Conservation (phyloP, 2,888 invertebrate genomes). For the Cinara cedri region DNA sequence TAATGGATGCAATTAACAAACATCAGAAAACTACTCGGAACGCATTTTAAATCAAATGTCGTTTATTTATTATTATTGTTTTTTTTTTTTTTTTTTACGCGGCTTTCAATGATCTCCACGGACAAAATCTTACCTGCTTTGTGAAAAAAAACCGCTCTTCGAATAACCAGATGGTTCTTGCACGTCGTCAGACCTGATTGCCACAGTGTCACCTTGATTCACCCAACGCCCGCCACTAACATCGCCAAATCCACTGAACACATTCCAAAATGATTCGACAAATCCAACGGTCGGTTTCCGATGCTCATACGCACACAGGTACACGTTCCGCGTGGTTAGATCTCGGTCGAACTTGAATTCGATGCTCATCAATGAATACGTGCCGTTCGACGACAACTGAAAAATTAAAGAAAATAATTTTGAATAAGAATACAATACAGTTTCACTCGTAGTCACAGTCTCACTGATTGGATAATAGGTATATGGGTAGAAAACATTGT, state of each 20-base stretch:
- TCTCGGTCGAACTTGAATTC: slow-evolving; percentile 57
- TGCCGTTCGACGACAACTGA: slow-evolving; percentile 58
- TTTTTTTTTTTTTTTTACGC: too few relatives aligned
- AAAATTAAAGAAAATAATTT: not conserved
- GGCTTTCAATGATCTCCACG: too few relatives aligned
- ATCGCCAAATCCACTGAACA: not conserved
- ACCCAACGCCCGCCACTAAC: slow-evolving; percentile 11
- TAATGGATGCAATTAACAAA: too few relatives aligned
- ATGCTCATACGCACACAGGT: slow-evolving; percentile 14
- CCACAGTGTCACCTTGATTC: slow-evolving; percentile 45
- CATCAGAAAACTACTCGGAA: too few relatives aligned
- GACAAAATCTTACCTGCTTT: slow-evolving; percentile 35
- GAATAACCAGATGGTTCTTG: not conserved
- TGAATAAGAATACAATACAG: too few relatives aligned
- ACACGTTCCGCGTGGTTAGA: slow-evolving; percentile 30
- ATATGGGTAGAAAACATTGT: too few relatives aligned
- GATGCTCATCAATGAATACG: slow-evolving; percentile 58
- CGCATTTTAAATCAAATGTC: too few relatives aligned
- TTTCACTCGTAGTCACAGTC: too few relatives aligned
- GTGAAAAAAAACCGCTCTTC: not conserved
- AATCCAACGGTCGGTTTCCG: slow-evolving; percentile 2
- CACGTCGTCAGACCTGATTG: slow-evolving; percentile 30
- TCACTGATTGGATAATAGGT: too few relatives aligned
- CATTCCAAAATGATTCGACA: not conserved
- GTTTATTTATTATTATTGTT: too few relatives aligned